Base-by-base conservation (phyloP, 2,113 vertebrate genomes). In the Bombycilla garrulus region DNA sequence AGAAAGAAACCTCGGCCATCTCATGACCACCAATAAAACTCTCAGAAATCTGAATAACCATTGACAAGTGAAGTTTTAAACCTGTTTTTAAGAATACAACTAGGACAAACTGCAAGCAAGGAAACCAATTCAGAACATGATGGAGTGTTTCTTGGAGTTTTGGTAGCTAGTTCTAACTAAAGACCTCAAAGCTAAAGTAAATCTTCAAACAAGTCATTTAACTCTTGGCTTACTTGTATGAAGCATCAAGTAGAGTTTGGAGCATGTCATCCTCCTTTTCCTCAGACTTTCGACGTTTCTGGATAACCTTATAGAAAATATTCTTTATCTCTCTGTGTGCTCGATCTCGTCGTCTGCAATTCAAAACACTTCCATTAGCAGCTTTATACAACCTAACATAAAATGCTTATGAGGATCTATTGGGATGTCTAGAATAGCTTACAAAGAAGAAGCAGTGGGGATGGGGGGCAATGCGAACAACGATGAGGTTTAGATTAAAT, bases 221-320 rank as follows among this genome's bases (percentile, higher is more conserved):
- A 38, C 36, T 40, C 50, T 83, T 92, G 33, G 44, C 98, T 96
- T 98, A 99, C 99, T 99, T 99, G 96, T 99, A 99, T 2, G 98
- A 98, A 93, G 98, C 98, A 35, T 99, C 99, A 26, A 99, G 92
- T n/a, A 99, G 98, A 12, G 99, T 99, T 96, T 99, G 99, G 73
- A 99, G 98, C 86, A 99, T 98, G 97, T 99, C 99, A 47, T 99
- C 98, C 28, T 97, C 95, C 90, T 97, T 99, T 64, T 98, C 98
- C 53, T 86, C 51, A 28, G 98, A 98, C n/a, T 97, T 93, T 5
- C 99, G 98, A 66, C 99, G 98, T 89, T 98, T 99, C 98, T 98
- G 98, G 87, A 99, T 99, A 76, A 99, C 99, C 76, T 98, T 98
- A 85, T 98, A 99, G 97, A 99, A 99, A 86, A 99, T 99, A 69